Evolutionary conservation across 2,888 invertebrate species (phyloP), one percentile per base, ranked within the genome.

Genomic region (Acanthococcus lagerstroemiae): DNA sequence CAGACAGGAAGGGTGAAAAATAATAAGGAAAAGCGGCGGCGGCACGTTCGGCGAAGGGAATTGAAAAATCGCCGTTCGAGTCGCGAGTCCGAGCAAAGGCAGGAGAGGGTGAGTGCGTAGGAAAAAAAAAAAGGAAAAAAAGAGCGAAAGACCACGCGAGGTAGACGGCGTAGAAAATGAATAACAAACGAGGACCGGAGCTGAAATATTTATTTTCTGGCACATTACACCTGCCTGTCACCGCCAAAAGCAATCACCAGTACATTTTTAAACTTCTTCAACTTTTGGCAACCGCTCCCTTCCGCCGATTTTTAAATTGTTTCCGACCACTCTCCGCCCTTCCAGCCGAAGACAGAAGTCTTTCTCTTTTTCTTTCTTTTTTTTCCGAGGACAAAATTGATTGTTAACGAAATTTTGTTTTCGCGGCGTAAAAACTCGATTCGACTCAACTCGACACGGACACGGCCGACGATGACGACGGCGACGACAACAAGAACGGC

Each of bases 211-310:
- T 63, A 63, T 63, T 63, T 63, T 63, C 63, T 63, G 63, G 63
- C 63, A 63, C 63, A 63, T 63, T 63, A 63, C 63, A 63, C 63
- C 63, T 63, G 63, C 63, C 63, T 63, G 63, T 63, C 63, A 63
- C 63, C 63, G 54, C 63, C 63, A 63, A 63, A 63, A 63, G 63
- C 63, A 63, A 63, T 63, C 63, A 63, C 63, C 54, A 63, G 27
- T 52, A 63, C 63, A 63, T 63, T 63, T 63, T 63, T 63, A 63
- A 63, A 63, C 63, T 63, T 63, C 63, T 63, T 63, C 63, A 22
- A 63, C 37, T 63, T 63, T 63, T 63, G 24, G 50, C 30, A 46
- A 25, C 17, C 45, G 7, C 54, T 60, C 48, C 21, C 27, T 26
- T 48, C 26, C 37, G 15, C 22, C 15, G 15, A 45, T 30, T n/a